phyloP scores from a whole-genome alignment of 2,113 vertebrate genomes.

The Australoheros scitulus region DNA sequence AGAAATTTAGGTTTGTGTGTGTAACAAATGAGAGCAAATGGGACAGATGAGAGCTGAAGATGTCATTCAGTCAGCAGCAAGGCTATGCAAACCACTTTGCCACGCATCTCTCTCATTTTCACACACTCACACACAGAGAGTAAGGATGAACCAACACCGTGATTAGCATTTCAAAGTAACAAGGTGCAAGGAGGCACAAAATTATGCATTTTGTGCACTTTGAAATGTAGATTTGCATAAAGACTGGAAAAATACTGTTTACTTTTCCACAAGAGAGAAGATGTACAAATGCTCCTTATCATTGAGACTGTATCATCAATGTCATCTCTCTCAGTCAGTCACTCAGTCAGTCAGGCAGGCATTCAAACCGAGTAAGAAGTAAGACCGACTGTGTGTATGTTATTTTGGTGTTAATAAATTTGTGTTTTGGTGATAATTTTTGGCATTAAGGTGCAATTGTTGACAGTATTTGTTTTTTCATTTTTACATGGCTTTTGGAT shows the following conservation, averaged over 20 bases:
- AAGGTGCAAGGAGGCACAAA: constrained; percentile 61
- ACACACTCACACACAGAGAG: constrained; percentile 10
- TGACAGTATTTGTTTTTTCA: neutral
- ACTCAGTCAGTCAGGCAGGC: neutral
- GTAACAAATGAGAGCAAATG: constrained; percentile 61
- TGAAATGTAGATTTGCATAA: constrained; percentile 73
- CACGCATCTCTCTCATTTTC: constrained; percentile 1
- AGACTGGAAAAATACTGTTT: constrained; percentile 69
- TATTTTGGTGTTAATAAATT: neutral
- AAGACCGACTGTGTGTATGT: neutral
- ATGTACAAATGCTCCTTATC: constrained; percentile 37
- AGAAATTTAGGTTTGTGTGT: neutral
- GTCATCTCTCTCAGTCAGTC: too few relatives aligned
- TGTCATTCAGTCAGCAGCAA: constrained; percentile 51
- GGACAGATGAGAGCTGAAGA: constrained; percentile 47
- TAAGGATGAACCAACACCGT: constrained; percentile 25
- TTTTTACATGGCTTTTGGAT: neutral
- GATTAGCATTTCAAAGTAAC: constrained; percentile 78
- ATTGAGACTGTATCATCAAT: constrained; percentile 10
- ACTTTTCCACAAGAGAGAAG: constrained; percentile 50
- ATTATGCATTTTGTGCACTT: constrained; percentile 74
- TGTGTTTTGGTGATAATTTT: neutral
- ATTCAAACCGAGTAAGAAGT: neutral
- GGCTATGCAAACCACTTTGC: constrained; percentile 22
- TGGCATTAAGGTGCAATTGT: neutral